These are phyloP conservation scores for Agrilus biguttatus DNA, from an alignment of 2,888 invertebrate genomes.

Conservation along the genomic window DNA sequence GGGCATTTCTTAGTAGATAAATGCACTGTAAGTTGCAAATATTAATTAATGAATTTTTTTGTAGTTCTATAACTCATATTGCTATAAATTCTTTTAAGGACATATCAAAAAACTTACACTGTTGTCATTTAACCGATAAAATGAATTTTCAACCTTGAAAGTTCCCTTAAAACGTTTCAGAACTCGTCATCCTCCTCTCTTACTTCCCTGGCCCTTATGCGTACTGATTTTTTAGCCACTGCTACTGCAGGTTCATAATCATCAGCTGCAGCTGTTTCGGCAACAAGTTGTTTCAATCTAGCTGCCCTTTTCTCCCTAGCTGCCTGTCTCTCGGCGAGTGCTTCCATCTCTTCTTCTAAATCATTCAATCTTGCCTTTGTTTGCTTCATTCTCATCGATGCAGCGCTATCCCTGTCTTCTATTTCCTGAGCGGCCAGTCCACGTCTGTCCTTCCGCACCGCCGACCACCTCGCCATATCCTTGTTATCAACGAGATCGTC, in stretches of 20 bases:
- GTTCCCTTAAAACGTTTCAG: constrained; percentile 10
- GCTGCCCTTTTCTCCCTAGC: constrained; percentile 58
- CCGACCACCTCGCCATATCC: constrained; percentile 48
- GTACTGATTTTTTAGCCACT: constrained; percentile 12
- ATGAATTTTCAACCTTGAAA: too few relatives aligned
- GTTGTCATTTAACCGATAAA: too few relatives aligned
- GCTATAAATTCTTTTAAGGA: too few relatives aligned
- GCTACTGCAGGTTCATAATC: constrained; percentile 30
- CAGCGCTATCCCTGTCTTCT: constrained; percentile 38
- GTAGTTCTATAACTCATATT: too few relatives aligned
- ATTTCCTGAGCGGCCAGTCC: neutral
- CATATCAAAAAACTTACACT: too few relatives aligned
- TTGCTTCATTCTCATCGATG: constrained; percentile 48
- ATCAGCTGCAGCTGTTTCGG: constrained; percentile 31
- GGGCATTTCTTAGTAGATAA: too few relatives aligned
- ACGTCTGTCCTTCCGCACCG: constrained; percentile 25
- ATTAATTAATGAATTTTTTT: too few relatives aligned
- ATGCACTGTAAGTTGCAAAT: too few relatives aligned
- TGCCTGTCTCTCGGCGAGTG: constrained; percentile 50
- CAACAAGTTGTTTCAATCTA: constrained; percentile 52
- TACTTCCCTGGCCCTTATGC: constrained; percentile 19
- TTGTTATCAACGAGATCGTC: constrained; percentile 12
- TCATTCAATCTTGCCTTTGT: constrained; percentile 54
- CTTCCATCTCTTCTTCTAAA: constrained; percentile 62
- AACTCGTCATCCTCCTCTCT: constrained; percentile 25